Evolutionary conservation across 2,888 invertebrate genomes (phyloP), one percentile per base, ranked within the genome.

Genomic region (Apocheima hispidaria): DNA sequence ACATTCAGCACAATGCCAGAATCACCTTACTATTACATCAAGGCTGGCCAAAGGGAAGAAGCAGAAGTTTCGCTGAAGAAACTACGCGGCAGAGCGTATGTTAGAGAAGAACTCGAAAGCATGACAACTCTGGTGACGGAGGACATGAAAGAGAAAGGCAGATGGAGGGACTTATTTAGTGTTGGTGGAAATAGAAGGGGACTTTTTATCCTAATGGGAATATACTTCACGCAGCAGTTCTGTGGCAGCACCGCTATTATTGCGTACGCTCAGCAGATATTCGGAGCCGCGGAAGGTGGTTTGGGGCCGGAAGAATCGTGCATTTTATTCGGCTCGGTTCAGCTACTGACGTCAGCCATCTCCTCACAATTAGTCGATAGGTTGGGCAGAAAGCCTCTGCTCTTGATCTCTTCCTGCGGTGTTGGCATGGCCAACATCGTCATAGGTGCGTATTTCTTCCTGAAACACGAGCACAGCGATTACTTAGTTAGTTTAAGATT

Each of bases 1-100:
- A 90, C 93, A 1, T 94, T 95, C 77, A 85, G 93, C 46, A 93
- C 93, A 36, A 93, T 95, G 90, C 95, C 95, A 0, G 96, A 96
- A 78, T 94, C 95, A 2, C 96, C 96, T 0, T 93, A 95, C 71
- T 94, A 90, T 74, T 89, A 89, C 75, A 86, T 94, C 21, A 92
- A 93, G 51, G 81, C 84, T 0, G 92, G 90, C 10, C 84, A 90
- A 23, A 83, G 86, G 6, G 93, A 93, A 30, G 83, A 90, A 59
- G 95, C 95, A 0, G 90, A 93, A 56, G 73, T 83, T 40, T 93
- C 94, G 0, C 79, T 96, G 49, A 89, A 93, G 71, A 93, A 90
- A 75, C 86, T 96, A 1, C 84, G 95, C 16, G 94, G 94, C 20
- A 86, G 86, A 63, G 78, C 81, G 14, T 94, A 93, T 71, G 93